Evolutionary conservation across 2,888 invertebrate genomes (phyloP), one percentile per base, ranked within the genome.

Genomic region (Acleris emargana): DNA sequence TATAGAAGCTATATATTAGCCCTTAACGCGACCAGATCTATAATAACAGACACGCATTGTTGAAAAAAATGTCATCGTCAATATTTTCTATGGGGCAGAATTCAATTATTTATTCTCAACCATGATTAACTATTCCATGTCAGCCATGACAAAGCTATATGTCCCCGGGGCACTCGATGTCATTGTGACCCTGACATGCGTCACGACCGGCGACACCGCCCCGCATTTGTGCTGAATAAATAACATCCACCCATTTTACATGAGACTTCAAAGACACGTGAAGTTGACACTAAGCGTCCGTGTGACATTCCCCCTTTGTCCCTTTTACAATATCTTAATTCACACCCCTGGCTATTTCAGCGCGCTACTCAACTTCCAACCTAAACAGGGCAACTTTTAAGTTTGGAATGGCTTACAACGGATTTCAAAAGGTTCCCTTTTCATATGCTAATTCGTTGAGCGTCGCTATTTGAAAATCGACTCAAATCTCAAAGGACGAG

Each of bases 291-390:
- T 91, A 90, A 91, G 87, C 81, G 81, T 82, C 74, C 79, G 83
- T 84, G 86, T 85, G 81, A 85, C 83, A 84, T 84, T 81, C 82
- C 84, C 86, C 79, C 77, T 81, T 83, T 83, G 78, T 81, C 82
- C 84, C 87, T 82, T 83, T 84, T 80, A 82, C 84, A 83, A 87
- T 87, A 87, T 88, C 85, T 86, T 90, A 90, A 91, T 91, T 91
- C 90, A 91, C 91, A 91, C 91, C 90, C 91, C 86, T 85, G 80
- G 83, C 81, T 70, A 72, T 81, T 75, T 72, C 68, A 52, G n/a
- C 13, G 0, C 7, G 3, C 18, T 69, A 71, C 57, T 2, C 58
- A 13, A 82, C 73, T 74, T 54, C 69, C 28, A 58, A 76, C 79
- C 71, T 64, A 83, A 78, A 20, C 0, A 0, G 2, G 0, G 6